Percentiles rank a stretch among this genome's conserved stretches.
Conservation (phyloP, 2,888 invertebrate genomes). For the Onthophagus sagittarius region DNA sequence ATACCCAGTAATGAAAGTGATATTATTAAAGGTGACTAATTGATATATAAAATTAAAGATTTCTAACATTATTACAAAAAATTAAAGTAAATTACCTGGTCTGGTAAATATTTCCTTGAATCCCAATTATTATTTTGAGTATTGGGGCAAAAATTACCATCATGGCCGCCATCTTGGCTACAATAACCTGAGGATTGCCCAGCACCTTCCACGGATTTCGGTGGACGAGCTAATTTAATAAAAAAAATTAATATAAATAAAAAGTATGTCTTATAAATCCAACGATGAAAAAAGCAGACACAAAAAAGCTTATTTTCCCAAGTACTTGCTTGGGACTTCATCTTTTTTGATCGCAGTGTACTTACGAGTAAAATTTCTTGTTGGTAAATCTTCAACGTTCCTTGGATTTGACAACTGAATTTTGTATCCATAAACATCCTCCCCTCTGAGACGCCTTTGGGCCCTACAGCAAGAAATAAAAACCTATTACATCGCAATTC, state of each 20-base stretch:
- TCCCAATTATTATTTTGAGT: constrained; percentile 16
- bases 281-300: too few species aligned
- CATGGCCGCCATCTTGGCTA: constrained; percentile 19
- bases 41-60: too few species aligned
- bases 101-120: constrained; percentile 19
- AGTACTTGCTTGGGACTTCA: too few species aligned
- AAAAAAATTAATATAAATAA: neutral
- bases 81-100: constrained; percentile 20
- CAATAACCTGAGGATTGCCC: constrained; percentile 14
- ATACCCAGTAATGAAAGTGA: too few species aligned
- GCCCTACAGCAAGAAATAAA: constrained; percentile 57
- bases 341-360: too few species aligned
- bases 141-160: constrained; percentile 16
- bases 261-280: neutral
- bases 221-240: constrained; percentile 18
- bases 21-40: too few species aligned
- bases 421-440: constrained; percentile 76
- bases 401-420: constrained; percentile 51
- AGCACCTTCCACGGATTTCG: constrained; percentile 18
- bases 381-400: constrained; percentile 27
- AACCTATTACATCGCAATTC: neutral
- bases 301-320: too few species aligned
- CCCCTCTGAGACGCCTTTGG: constrained; percentile 78
- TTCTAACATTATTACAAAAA: too few species aligned
- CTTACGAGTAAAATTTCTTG: constrained; percentile 30